phyloP scores from a whole-genome alignment of 2,113 vertebrate genomes.

The Protomyctophum bolini region DNA sequence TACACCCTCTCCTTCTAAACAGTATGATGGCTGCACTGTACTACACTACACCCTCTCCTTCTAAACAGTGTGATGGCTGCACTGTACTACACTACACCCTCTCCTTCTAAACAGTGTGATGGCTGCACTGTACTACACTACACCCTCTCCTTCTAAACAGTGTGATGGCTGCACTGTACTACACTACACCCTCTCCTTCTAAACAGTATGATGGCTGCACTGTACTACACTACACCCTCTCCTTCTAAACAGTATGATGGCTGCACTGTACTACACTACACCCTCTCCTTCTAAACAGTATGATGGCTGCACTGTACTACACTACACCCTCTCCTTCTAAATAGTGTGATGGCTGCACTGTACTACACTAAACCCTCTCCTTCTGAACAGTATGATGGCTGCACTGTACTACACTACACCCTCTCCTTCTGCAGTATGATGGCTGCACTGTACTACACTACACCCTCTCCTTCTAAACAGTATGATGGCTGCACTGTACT shows the following conservation, averaged over 20 bases:
- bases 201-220: conserved; percentile 46
- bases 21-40: conserved; percentile 25
- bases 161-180: not conserved
- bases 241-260: conserved; percentile 50
- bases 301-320: no score
- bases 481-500: conserved; percentile 4
- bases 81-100: not conserved
- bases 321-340: conserved; percentile 63
- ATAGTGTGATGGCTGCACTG: conserved; percentile 1
- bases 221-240: conserved; percentile 15
- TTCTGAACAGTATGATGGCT: conserved; percentile 52
- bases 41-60: conserved; percentile 52
- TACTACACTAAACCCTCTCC: not conserved
- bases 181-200: conserved; percentile 14
- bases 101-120: conserved; percentile 43
- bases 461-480: conserved; percentile 35
- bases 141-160: conserved; percentile 62
- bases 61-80: conserved; percentile 27
- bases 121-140: no score
- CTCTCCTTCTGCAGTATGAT: conserved; percentile 55
- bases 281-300: conserved; percentile 40
- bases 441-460: not conserved
- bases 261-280: not conserved
- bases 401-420: no score
- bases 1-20: conserved; percentile 26